These are phyloP conservation scores for Menidia beryllina DNA, from an alignment of 2,113 vertebrate genomes.

Conservation along the genomic window DNA sequence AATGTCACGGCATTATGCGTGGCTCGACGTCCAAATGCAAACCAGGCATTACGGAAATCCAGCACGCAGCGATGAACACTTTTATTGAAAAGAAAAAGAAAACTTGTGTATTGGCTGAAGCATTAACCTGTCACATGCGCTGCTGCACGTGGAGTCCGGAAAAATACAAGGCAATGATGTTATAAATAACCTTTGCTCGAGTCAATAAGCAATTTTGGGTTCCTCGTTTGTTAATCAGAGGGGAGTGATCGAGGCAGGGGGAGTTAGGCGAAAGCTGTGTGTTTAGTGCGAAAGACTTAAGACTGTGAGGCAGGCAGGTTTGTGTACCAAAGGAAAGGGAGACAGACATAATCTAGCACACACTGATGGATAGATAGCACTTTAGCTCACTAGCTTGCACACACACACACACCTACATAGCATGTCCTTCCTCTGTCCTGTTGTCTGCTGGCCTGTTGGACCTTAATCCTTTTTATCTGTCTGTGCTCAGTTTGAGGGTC, in stretches of 20 bases:
- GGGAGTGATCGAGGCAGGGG: slow-evolving; percentile 34
- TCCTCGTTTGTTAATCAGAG: slow-evolving; percentile 65
- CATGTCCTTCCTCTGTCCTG: slow-evolving; percentile 66
- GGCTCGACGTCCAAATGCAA: slow-evolving; percentile 26
- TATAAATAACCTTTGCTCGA: slow-evolving; percentile 70
- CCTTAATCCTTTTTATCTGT: slow-evolving; percentile 71
- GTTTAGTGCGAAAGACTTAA: slow-evolving; percentile 23
- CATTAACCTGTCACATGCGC: slow-evolving; percentile 56
- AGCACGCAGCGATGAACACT: slow-evolving; percentile 19
- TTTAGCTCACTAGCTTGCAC: slow-evolving; percentile 16
- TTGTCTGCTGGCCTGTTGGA: slow-evolving; percentile 59
- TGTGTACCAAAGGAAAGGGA: slow-evolving; percentile 44
- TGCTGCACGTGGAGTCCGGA: slow-evolving; percentile 30
- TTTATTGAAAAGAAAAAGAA: slow-evolving; percentile 26
- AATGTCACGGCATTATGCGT: slow-evolving; percentile 16
- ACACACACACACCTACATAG: slow-evolving; percentile 32
- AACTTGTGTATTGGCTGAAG: slow-evolving; percentile 27
- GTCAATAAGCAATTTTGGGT: slow-evolving; percentile 77
- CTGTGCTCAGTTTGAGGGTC: slow-evolving; percentile 38
- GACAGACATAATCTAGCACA: slow-evolving; percentile 39
- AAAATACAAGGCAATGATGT: slow-evolving; percentile 67
- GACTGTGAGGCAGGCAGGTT: slow-evolving; percentile 19
- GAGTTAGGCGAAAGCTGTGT: slow-evolving; percentile 1
- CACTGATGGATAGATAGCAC: slow-evolving; percentile 31
- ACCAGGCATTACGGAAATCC: slow-evolving; percentile 50